Conservation (phyloP, 1,140 invertebrate genomes). For the Pseudomyrmex dendroicus region DNA sequence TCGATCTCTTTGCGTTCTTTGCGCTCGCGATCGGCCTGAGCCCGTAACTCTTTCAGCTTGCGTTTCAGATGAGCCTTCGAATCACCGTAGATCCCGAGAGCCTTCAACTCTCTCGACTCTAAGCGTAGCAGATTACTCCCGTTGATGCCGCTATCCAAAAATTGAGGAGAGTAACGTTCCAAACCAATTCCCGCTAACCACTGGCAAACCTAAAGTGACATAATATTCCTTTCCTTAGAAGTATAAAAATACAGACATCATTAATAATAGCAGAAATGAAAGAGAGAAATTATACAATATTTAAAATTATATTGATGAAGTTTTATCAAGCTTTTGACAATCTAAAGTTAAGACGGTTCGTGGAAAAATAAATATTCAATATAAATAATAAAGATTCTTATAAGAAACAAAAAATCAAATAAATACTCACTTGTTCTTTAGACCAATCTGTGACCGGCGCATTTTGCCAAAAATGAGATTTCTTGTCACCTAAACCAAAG, state of each 20-base stretch:
- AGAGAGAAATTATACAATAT: neutral
- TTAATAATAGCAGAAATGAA: conserved; percentile 26
- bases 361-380: neutral
- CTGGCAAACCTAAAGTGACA: conserved; percentile 90
- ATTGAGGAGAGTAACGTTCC: conserved; percentile 93
- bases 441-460: conserved; percentile 92
- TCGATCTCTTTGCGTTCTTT: conserved; percentile 92
- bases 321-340: neutral
- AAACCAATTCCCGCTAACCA: conserved; percentile 93
- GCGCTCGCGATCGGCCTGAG: conserved; percentile 92
- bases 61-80: conserved; percentile 94
- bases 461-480: conserved; percentile 89
- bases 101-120: conserved; percentile 95
- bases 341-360: neutral
- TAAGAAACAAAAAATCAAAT: neutral
- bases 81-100: conserved; percentile 91
- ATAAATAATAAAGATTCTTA: neutral
- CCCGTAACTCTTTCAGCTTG: conserved; percentile 94
- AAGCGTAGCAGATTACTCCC: conserved; percentile 92
- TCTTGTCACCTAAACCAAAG: conserved; percentile 86
- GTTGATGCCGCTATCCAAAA: conserved; percentile 93
- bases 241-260: neutral
- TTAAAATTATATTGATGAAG: conserved; percentile 1
- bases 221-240: conserved; percentile 35
- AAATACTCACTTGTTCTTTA: conserved; percentile 90